A percentile compares a stretch with the other conserved stretches of the same genome.
Conservation (phyloP, 2,888 invertebrate genomes). For the Ypsolopha sequella region DNA sequence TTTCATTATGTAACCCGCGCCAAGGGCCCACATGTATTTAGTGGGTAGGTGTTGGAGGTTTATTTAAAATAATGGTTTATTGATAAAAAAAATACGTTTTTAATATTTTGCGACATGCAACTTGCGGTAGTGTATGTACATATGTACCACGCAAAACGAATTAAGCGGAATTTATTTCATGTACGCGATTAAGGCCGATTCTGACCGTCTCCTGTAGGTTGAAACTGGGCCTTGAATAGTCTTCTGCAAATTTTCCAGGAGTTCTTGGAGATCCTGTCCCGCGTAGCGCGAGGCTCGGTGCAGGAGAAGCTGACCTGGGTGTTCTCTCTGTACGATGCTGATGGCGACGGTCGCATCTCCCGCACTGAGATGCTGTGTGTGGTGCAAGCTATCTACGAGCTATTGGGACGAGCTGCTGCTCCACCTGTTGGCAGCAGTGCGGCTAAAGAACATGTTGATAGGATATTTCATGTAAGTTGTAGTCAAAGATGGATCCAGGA, state of each 20-base stretch:
- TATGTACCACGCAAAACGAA: no score
- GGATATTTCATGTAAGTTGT: slow-evolving; percentile 85
- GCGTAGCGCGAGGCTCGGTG: slow-evolving; percentile 85
- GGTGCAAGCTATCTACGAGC: slow-evolving; percentile 83
- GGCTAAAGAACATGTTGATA: slow-evolving; percentile 87
- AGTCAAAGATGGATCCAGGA: no score
- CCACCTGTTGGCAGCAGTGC: slow-evolving; percentile 80
- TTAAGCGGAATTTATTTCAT: no score
- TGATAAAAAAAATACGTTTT: no score
- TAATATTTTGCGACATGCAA: no score
- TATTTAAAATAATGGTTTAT: no score
- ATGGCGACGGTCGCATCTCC: slow-evolving; percentile 88
- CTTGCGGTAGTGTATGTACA: no score
- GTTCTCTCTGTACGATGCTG: slow-evolving; percentile 88
- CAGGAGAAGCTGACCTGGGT: slow-evolving; percentile 92
- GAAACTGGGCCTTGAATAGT: background rate
- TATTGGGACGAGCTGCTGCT: slow-evolving; percentile 83
- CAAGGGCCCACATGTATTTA: no score
- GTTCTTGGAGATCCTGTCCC: slow-evolving; percentile 85
- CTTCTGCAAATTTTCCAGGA: slow-evolving; percentile 67
- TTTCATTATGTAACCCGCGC: no score
- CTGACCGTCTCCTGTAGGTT: no score
- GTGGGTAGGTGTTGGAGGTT: no score
- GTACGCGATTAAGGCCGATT: no score
- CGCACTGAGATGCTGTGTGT: slow-evolving; percentile 88